Conservation (phyloP, 1,140 invertebrate genomes). For the Probaryconus sp. region DNA sequence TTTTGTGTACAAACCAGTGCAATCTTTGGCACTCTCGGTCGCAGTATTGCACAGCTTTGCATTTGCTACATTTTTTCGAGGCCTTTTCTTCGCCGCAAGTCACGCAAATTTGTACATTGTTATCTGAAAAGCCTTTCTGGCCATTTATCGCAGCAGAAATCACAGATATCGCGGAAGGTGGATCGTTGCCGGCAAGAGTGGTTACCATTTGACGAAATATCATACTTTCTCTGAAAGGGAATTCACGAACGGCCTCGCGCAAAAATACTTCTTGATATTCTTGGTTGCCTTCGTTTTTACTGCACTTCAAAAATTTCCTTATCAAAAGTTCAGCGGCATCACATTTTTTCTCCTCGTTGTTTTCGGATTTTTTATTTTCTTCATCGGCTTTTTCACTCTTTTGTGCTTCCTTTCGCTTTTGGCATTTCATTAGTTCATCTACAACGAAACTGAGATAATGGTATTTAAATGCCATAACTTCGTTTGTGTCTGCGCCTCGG, state of each 20-base stretch:
- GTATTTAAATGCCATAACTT: conserved; percentile 94
- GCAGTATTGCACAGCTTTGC: conserved; percentile 96
- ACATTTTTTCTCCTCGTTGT: conserved; percentile 76
- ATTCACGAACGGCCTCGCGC: conserved; percentile 90
- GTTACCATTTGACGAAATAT: conserved; percentile 91
- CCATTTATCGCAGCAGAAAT: conserved; percentile 94
- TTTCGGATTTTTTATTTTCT: conserved; percentile 29
- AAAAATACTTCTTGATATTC: conserved; percentile 90
- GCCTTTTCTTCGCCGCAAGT: conserved; percentile 94
- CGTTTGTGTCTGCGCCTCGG: conserved; percentile 89
- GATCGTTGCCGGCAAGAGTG: conserved; percentile 84
- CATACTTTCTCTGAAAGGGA: conserved; percentile 91
- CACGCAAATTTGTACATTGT: conserved; percentile 85
- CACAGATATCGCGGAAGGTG: conserved; percentile 84
- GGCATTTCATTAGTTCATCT: conserved; percentile 83
- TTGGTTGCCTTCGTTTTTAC: conserved; percentile 85
- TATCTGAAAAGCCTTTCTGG: conserved; percentile 85
- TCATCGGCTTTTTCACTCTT: conserved; percentile 69
- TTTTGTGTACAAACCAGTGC: conserved; percentile 98
- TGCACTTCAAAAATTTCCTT: conserved; percentile 87
- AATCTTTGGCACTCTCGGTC: conserved; percentile 95
- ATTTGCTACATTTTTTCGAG: conserved; percentile 95
- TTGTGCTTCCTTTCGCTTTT: conserved; percentile 80
- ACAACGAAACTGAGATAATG: conserved; percentile 91
- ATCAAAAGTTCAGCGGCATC: conserved; percentile 86